Percentiles rank a stretch among this genome's conserved stretches.
Conservation (phyloP, 2,888 invertebrate species). For the Abrostola triplasia region DNA sequence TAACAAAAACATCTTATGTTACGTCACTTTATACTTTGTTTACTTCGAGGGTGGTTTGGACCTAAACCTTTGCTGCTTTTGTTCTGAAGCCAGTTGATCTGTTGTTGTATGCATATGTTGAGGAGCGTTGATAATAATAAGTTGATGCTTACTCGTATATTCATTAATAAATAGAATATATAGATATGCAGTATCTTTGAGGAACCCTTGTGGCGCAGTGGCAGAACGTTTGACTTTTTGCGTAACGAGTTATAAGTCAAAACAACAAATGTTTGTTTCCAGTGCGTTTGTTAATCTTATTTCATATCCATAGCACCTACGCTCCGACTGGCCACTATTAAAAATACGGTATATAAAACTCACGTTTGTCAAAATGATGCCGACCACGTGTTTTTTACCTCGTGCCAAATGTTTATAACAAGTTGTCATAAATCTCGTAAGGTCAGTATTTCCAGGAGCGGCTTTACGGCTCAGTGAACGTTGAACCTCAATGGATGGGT, state of each 20-base stretch:
- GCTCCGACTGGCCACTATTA: too few species aligned
- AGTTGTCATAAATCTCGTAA: conserved; percentile 62
- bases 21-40: conserved; percentile 75
- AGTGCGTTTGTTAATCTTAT: too few species aligned
- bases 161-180: too few species aligned
- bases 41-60: conserved; percentile 63
- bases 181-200: too few species aligned
- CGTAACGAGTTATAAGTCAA: too few species aligned
- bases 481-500: conserved; percentile 72
- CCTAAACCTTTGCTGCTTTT: conserved; percentile 15
- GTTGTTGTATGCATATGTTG: neutral
- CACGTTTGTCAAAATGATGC: too few species aligned
- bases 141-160: neutral
- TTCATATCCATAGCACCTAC: too few species aligned
- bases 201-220: too few species aligned
- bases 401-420: conserved; percentile 21
- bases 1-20: conserved; percentile 81
- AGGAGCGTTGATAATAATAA: neutral
- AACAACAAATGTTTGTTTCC: too few species aligned
- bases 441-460: conserved; percentile 61
- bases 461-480: conserved; percentile 67
- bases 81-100: neutral
- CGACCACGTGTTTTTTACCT: conserved; percentile 1
- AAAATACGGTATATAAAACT: too few species aligned
- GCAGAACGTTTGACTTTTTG: too few species aligned